A percentile compares a stretch with the other conserved stretches of the same genome.
phyloP scores from a whole-genome alignment of 2,888 invertebrate genomes.

The Toxonevra muliebris region DNA sequence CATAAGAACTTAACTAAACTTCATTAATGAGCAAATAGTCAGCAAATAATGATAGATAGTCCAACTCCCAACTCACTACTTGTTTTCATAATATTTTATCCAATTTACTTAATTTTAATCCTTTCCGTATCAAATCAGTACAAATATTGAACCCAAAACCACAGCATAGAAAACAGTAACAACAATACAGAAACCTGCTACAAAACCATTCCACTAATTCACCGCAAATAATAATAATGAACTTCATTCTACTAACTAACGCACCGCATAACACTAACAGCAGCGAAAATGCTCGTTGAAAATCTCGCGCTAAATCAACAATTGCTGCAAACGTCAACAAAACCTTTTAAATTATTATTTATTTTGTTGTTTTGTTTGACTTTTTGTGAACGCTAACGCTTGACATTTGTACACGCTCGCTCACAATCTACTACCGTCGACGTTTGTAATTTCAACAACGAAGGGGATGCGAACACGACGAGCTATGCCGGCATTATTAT shows the following conservation, averaged over 20 bases:
- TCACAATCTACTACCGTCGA: too few species aligned
- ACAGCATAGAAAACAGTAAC: too few species aligned
- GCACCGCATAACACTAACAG: neutral
- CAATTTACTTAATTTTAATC: constrained; percentile 64
- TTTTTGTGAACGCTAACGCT: constrained; percentile 24
- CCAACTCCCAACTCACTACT: constrained; percentile 27
- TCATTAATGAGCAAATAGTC: too few species aligned
- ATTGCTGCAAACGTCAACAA: constrained; percentile 43
- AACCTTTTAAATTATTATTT: constrained; percentile 48
- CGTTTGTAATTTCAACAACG: too few species aligned
- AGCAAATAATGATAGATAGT: too few species aligned
- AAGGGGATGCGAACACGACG: too few species aligned
- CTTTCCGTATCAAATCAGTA: constrained; percentile 63
- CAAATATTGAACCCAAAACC: neutral
- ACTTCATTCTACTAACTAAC: constrained; percentile 37
- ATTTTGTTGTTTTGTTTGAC: constrained; percentile 45
- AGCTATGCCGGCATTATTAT: too few species aligned
- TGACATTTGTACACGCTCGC: too few species aligned
- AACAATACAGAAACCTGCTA: constrained; percentile 15
- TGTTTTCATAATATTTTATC: constrained; percentile 39
- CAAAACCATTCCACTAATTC: constrained; percentile 43
- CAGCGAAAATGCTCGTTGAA: constrained; percentile 21
- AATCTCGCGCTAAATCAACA: constrained; percentile 57
- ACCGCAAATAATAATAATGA: constrained; percentile 61
- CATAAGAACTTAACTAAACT: too few species aligned